Evolutionary conservation across 2,888 invertebrate species (phyloP), one percentile per base, ranked within the genome.

Genomic region (Apamea monoglypha): DNA sequence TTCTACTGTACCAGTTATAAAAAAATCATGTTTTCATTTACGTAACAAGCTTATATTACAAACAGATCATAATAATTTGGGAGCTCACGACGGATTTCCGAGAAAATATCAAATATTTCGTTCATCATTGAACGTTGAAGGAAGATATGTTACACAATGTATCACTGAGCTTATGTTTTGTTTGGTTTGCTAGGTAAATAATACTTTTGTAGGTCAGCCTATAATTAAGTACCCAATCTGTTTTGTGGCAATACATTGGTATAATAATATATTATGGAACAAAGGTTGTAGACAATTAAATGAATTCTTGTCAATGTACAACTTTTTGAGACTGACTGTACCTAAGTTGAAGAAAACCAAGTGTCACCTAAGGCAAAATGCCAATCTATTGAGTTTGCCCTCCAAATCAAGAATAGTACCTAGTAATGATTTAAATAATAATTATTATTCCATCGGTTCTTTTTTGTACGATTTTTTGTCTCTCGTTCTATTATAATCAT

Each of bases 101-200:
- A 47, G n/a, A 66, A 40, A 40, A 12, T 74, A 59, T 81, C 47
- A 64, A 81, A 74, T 56, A 56, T n/a, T 63, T 73, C 6, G 10
- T 73, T 25, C 12, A 44, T 50, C 32, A 32, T 32, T 70, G 25
- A 50, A 63, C 21, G 16, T 61, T 75, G 50, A 63, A 53, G n/a
- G n/a, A 53, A 53, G 44, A n/a, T 5, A 71, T 53, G 32, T 44
- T 32, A 80, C 32, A 63, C 63, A 70, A 63, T 44, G 2, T 67
- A 1, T 79, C 8, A 53, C 40, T 32, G 63, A n/a, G 53, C 1
- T 25, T 47, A 29, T 21, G 36, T 50, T 71, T 71, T 32, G 50
- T 63, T 53, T 53, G 21, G 14, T 64, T 32, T 36, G 1, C 18
- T 32, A 29, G 32, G 18, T 47, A 32, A 47, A 47, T 59, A 40